These are phyloP conservation scores for Cercopithecus mona DNA, from an alignment of 2,113 vertebrate genomes.

Conservation along the genomic window DNA sequence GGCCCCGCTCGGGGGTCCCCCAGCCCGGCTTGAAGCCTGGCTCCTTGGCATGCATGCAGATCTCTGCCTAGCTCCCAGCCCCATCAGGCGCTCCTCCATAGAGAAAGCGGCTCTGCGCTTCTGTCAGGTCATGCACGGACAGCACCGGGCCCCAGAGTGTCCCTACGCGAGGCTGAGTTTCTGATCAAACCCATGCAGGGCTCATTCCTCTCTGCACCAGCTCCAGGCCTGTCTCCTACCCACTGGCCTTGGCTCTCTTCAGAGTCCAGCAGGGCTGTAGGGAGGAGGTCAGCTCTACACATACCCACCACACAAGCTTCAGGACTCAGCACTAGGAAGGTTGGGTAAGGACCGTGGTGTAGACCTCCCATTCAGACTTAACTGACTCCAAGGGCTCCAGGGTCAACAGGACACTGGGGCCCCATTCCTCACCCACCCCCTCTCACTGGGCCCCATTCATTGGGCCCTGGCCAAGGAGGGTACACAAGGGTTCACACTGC, in stretches of 20 bases:
- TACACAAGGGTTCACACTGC: not conserved
- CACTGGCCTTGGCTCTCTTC: not conserved
- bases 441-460: not conserved
- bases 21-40: not conserved
- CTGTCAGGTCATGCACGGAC: accelerated
- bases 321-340: not conserved
- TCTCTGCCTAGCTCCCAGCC: not conserved
- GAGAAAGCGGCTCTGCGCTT: not conserved
- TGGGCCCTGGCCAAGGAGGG: not conserved
- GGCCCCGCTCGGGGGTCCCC: not conserved
- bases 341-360: not conserved
- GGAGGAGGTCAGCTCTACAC: not conserved
- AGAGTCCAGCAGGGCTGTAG: not conserved
- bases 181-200: not conserved
- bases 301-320: accelerated
- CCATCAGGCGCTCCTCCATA: accelerated
- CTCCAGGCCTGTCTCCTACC: not conserved
- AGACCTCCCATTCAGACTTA: not conserved
- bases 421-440: too few relatives aligned
- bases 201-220: not conserved
- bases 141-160: accelerated
- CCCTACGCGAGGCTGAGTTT: not conserved
- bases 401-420: not conserved
- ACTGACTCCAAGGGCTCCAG: not conserved
- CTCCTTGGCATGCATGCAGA: too few relatives aligned